Evolutionary conservation across 2,888 invertebrate genomes (phyloP), one percentile per base, ranked within the genome.

Genomic region (Mamestra brassicae): DNA sequence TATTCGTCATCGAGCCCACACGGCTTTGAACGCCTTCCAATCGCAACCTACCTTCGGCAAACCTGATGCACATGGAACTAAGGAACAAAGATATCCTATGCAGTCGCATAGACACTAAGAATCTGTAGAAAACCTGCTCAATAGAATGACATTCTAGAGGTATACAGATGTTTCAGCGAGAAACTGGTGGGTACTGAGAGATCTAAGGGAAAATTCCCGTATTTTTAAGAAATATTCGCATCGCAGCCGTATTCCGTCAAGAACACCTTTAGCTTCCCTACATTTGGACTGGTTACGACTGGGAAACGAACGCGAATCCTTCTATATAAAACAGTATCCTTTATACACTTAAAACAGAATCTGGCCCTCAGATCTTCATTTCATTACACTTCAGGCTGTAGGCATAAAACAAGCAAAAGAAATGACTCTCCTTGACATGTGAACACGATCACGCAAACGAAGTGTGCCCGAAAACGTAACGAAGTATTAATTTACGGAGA

Each of bases 401-500:
- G 54, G 7, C 45, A 64, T 38, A 15, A 58, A 58, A 58, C 17
- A 58, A 76, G 10, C 26, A 61, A 52, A 42, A 42, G 1, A 45
- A 45, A 38, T 66, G 34, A 65, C 50, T 76, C 58, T 57, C 67
- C 80, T 78, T 78, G 78, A 66, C 78, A 76, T 50, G 6, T 54
- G 58, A 7, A 64, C 15, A 57, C 34, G 61, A 73, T 15, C 86
- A 86, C 87, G 78, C 70, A 57, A 63, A 34, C 78, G 69, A 74
- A 87, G 76, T 66, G 83, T 78, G 73, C 47, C 71, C 65, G 36
- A 80, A 82, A 80, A 64, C 47, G 26, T 63, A 54, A 81, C 42
- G 67, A 55, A 38, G 72, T 74, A 85, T 87, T 85, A 85, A 85
- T 87, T 83, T 87, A 80, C 71, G 73, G 72, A 83, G 84, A 84